Evolutionary conservation across 92 coral and sea anemone species (phyloP), one percentile per base, ranked within the genome.

Genomic region (Epizoanthus ramosus): DNA sequence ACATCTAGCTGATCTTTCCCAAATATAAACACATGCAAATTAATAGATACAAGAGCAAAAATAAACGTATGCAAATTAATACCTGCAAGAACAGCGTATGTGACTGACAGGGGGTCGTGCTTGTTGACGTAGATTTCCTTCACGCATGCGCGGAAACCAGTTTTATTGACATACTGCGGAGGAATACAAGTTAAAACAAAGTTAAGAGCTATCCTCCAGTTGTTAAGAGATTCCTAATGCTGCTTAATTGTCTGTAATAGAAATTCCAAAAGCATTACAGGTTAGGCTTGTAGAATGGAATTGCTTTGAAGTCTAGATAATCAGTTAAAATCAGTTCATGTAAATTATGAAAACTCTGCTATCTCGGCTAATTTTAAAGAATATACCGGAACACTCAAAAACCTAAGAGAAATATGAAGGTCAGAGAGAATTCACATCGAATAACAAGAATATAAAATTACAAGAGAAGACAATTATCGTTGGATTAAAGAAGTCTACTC

Each of bases 91-190:
- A 19, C 39, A 28, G 89, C 83, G 60, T 85, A 91, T 14, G 86
- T 76, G 35, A 93, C 89, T 58, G 97, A 85, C 16, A 93, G 80
- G 19, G 94, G 94, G 25, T 93, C 94, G 81, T 85, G 85, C 59
- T 90, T 84, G 61, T 69, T 89, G 19, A 73, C 87, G 71, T 54
- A 83, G 61, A 88, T 67, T 79, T 93, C 94, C 76, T 93, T 93
- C 18, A 90, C 85, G 80, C 97, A 93, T 17, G 90, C 81, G 80
- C 93, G 88, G 71, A 93, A 90, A 5, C 90, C 88, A 28, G 92
- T 88, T 37, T 80, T 83, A n/a, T 89, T 88, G 28, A 93, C 69
- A 24, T 91, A 88, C 97, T 93, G 80, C 12, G 56, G 28, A 13
- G 35, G 54, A 63, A 15, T 64, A 19, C 5, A 9, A 28, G 24